A percentile compares a stretch with the other conserved stretches of the same genome.
Conservation (phyloP, 2,797 vertebrate species). For the Moxostoma hubbsi region DNA sequence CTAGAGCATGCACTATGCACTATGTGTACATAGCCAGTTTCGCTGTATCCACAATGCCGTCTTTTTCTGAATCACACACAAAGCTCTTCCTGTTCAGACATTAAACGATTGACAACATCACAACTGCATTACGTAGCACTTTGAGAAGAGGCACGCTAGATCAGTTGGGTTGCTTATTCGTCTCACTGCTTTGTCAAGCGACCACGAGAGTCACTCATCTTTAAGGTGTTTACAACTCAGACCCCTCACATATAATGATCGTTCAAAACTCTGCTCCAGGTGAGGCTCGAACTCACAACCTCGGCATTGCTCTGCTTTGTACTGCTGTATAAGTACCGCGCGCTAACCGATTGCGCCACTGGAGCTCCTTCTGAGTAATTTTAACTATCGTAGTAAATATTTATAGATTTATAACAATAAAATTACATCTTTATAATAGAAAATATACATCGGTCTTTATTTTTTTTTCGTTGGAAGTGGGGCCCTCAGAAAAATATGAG, state of each 20-base stretch:
- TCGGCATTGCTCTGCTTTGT: conserved; percentile 94
- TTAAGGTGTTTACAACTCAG: no score
- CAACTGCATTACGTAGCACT: neutral
- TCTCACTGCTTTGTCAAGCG: neutral
- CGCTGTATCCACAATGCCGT: neutral
- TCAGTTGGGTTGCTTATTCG: neutral
- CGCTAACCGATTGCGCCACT: conserved; percentile 99
- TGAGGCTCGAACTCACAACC: conserved; percentile 99
- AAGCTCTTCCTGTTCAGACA: neutral
- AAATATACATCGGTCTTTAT: no score
- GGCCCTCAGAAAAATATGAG: no score
- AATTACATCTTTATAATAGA: no score
- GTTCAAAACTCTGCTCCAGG: conserved; percentile 91
- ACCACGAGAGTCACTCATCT: no score
- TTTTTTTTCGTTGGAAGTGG: no score
- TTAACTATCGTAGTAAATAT: no score
- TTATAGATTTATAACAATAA: no score
- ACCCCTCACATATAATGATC: no score
- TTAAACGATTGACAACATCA: no score
- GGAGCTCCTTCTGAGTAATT: no score
- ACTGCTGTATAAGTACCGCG: conserved; percentile 99
- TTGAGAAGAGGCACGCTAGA: no score
- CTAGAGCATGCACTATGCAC: conserved; percentile 31
- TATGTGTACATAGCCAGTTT: neutral
- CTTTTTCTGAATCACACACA: neutral